Percentiles rank a stretch among this genome's conserved stretches.
Evolutionary conservation across 2,797 vertebrate genomes (phyloP).

Genomic region (Hapalemur alaotrensis): DNA sequence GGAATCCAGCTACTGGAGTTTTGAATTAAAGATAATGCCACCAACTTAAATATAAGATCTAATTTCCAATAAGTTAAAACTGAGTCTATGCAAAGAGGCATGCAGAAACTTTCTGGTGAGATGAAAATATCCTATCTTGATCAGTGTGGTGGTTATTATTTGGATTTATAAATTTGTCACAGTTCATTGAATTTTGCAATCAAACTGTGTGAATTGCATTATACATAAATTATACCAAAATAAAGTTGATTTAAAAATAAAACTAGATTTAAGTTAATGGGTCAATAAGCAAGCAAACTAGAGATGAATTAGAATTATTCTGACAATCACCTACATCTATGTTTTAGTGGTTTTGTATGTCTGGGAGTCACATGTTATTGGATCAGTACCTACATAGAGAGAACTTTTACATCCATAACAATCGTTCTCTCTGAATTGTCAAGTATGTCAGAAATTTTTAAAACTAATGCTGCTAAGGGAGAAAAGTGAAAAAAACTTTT

Average conservation of each 20-base stretch:
- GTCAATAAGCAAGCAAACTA: slow-evolving; percentile 41
- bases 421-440: slow-evolving; percentile 60
- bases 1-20: not conserved
- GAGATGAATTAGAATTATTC: slow-evolving; percentile 40
- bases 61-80: slow-evolving; percentile 21
- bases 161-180: slow-evolving; percentile 51
- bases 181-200: slow-evolving; percentile 45
- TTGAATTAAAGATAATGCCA: not conserved
- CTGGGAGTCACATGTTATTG: not conserved
- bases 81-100: not conserved
- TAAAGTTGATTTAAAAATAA: slow-evolving; percentile 28
- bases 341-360: not conserved
- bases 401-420: slow-evolving; percentile 35
- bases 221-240: slow-evolving; percentile 26
- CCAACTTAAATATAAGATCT: not conserved
- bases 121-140: slow-evolving; percentile 17
- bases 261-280: slow-evolving; percentile 23
- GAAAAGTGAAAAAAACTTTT: slow-evolving; percentile 19
- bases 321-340: not conserved
- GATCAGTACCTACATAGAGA: not conserved
- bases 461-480: slow-evolving; percentile 27
- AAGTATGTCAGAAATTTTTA: slow-evolving; percentile 18
- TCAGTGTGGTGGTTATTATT: slow-evolving; percentile 15
- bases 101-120: not conserved
- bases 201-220: slow-evolving; percentile 4